Evolutionary conservation across 2,888 invertebrate genomes (phyloP).

Genomic region (Odontocolon sp.): DNA sequence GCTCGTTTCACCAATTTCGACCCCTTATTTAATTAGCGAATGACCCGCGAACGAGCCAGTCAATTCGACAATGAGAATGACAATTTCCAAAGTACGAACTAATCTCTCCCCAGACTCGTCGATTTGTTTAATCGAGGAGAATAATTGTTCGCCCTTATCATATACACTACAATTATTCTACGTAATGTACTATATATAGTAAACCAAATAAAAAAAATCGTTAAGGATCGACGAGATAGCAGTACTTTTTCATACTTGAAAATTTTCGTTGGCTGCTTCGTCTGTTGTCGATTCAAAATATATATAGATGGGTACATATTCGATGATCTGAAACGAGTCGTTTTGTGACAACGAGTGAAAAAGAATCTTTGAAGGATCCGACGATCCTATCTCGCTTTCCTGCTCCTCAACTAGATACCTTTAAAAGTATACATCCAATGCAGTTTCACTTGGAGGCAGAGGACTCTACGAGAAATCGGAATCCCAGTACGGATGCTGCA

Average conservation of each 20-base stretch:
- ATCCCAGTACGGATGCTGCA: no score
- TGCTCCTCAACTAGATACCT: neutral
- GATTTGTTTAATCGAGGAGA: constrained; percentile 55
- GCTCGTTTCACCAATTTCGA: constrained; percentile 71
- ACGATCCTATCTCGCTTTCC: constrained; percentile 35
- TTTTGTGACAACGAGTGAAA: neutral
- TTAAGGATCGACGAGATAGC: neutral
- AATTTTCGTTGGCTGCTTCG: no score
- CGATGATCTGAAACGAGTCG: neutral
- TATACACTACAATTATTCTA: constrained; percentile 6
- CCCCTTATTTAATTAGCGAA: constrained; percentile 79
- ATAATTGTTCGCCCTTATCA: constrained; percentile 32
- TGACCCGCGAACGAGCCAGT: constrained; percentile 58
- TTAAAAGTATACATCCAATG: no score
- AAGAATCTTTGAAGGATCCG: constrained; percentile 26
- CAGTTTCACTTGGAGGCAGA: no score
- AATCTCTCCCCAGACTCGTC: constrained; percentile 41
- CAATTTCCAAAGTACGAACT: constrained; percentile 58
- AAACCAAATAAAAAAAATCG: neutral
- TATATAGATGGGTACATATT: neutral
- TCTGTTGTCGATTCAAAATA: no score
- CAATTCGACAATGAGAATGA: constrained; percentile 56
- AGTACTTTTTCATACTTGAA: neutral
- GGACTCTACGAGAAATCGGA: no score
- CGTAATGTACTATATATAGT: neutral